Conservation (phyloP, 1,140 invertebrate species). For the Homarus americanus region DNA sequence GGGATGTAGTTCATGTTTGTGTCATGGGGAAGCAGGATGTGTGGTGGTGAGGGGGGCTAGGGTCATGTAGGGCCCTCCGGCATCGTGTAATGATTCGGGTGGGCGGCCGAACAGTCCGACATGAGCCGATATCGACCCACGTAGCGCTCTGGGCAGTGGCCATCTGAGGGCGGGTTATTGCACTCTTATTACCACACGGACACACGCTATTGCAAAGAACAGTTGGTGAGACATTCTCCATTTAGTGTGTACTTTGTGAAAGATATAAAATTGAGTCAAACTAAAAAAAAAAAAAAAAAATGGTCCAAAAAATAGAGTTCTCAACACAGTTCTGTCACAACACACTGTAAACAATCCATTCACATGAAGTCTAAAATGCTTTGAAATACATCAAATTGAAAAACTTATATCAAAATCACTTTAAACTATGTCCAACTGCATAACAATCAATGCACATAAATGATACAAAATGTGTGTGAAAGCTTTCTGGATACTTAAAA, state of each 20-base stretch:
- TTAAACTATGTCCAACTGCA: constrained; percentile 20
- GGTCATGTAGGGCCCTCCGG: constrained; percentile 68
- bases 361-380: neutral
- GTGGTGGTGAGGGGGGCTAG: constrained; percentile 55
- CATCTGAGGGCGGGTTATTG: constrained; percentile 63
- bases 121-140: constrained; percentile 74
- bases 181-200: neutral
- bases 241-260: neutral
- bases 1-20: constrained; percentile 38
- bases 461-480: constrained; percentile 1
- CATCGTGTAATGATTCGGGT: constrained; percentile 61
- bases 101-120: constrained; percentile 74
- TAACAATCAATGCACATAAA: constrained; percentile 2
- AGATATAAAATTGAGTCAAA: neutral
- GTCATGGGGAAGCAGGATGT: constrained; percentile 36
- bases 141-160: constrained; percentile 74
- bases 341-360: neutral
- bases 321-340: neutral
- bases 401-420: neutral
- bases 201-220: constrained; percentile 1
- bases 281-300: neutral
- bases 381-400: neutral
- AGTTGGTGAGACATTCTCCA: constrained; percentile 30
- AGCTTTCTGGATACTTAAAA: constrained; percentile 4
- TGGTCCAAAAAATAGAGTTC: neutral